These are phyloP conservation scores for Bolinopsis microptera DNA, from an alignment of 37 sponge, comb jelly and placozoan species.

Conservation along the genomic window DNA sequence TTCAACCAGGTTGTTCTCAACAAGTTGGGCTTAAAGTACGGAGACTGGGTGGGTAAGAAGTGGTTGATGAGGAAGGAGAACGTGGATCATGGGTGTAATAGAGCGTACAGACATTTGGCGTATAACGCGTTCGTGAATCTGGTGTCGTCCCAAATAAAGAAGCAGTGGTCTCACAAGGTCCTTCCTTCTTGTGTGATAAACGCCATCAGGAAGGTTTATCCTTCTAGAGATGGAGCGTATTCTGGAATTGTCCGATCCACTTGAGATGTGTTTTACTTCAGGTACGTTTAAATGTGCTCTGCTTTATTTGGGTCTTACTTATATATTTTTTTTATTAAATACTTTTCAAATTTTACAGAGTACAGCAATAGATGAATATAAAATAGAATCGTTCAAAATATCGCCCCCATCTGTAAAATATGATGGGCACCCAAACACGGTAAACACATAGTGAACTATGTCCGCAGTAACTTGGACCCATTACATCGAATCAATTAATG, in stretches of 20 bases:
- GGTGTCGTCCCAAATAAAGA: not conserved
- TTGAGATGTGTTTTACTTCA: not conserved
- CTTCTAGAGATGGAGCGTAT: not conserved
- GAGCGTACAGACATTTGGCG: slow-evolving; percentile 15
- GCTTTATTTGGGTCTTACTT: too few species aligned
- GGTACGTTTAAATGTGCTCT: too few species aligned
- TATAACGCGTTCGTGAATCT: slow-evolving; percentile 34
- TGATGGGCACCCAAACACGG: too few species aligned
- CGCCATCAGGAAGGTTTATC: not conserved
- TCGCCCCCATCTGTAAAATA: too few species aligned
- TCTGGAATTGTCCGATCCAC: not conserved
- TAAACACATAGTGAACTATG: too few species aligned
- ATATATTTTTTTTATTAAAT: too few species aligned
- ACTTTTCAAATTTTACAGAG: too few species aligned
- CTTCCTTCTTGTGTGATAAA: slow-evolving; percentile 10
- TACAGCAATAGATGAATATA: too few species aligned
- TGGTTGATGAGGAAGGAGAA: not conserved
- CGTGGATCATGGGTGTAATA: not conserved
- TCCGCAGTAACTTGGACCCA: too few species aligned
- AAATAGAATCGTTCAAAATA: too few species aligned
- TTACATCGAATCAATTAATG: too few species aligned
- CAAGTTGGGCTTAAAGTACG: not conserved
- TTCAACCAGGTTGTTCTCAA: slow-evolving; percentile 2
- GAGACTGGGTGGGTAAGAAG: slow-evolving; percentile 31
- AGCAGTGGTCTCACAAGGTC: not conserved